phyloP scores from a whole-genome alignment of 1,140 invertebrate species.

The Trialeurodes vaporariorum region DNA sequence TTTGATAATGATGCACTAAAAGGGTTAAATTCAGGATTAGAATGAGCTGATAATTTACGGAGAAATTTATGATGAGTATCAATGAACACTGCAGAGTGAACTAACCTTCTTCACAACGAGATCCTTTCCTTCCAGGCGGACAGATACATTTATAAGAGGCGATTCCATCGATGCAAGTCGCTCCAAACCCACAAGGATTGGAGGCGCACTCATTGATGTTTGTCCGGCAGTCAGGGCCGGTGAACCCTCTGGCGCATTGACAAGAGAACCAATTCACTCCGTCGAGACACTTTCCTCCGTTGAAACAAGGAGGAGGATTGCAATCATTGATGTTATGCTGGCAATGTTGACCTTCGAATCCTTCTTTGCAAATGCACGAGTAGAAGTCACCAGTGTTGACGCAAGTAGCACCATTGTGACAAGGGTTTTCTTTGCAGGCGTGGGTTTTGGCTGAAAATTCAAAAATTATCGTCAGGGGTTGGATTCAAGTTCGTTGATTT shows the following conservation, averaged over 20 bases:
- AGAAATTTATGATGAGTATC: not conserved
- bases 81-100: constrained; percentile 3
- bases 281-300: constrained; percentile 66
- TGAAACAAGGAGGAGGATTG: constrained; percentile 51
- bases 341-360: constrained; percentile 49
- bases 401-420: constrained; percentile 62
- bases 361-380: constrained; percentile 51
- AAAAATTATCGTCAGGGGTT: no score
- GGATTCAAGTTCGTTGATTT: no score
- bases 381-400: constrained; percentile 55
- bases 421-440: constrained; percentile 56
- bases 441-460: constrained; percentile 43
- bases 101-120: constrained; percentile 47
- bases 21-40: no score
- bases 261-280: constrained; percentile 65
- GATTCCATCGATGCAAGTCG: constrained; percentile 65
- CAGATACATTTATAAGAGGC: constrained; percentile 72
- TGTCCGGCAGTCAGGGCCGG: constrained; percentile 52
- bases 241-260: constrained; percentile 63
- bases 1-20: no score
- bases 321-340: constrained; percentile 53
- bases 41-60: constrained; percentile 2
- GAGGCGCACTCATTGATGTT: constrained; percentile 66
- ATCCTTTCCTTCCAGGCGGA: constrained; percentile 56
- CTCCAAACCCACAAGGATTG: constrained; percentile 72